These are phyloP conservation scores for Anagrus nilaparvatae DNA, from an alignment of 1,140 invertebrate species.

Conservation along the genomic window DNA sequence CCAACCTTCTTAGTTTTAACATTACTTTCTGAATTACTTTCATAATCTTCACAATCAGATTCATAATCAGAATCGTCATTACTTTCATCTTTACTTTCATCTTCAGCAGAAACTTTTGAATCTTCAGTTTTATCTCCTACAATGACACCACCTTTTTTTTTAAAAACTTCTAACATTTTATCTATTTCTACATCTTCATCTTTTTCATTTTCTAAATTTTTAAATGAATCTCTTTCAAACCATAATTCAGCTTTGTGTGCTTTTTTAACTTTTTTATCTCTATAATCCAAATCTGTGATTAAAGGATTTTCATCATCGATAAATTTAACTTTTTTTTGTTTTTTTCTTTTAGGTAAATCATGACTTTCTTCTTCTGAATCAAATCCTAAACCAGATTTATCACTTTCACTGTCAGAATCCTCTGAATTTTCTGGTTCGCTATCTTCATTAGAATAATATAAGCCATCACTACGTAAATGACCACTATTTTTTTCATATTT, in stretches of 20 bases:
- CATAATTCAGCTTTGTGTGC: constrained; percentile 72
- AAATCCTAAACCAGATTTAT: constrained; percentile 53
- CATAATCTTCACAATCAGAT: constrained; percentile 28
- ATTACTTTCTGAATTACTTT: constrained; percentile 51
- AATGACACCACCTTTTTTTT: constrained; percentile 57
- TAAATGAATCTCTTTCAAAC: constrained; percentile 86
- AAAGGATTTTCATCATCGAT: constrained; percentile 56
- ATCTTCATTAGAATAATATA: constrained; percentile 62
- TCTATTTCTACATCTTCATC: constrained; percentile 84
- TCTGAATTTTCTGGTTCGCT: constrained; percentile 56
- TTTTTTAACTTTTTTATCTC: constrained; percentile 59
- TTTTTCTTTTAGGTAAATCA: constrained; percentile 22
- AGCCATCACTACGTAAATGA: constrained; percentile 60
- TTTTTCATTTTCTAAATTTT: constrained; percentile 66
- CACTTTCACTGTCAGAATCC: constrained; percentile 42
- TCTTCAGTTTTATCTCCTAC: constrained; percentile 38
- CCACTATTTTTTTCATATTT: constrained; percentile 59
- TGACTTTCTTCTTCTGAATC: constrained; percentile 41
- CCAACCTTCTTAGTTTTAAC: constrained; percentile 35
- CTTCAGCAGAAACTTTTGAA: constrained; percentile 18
- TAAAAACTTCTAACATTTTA: constrained; percentile 60
- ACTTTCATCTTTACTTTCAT: constrained; percentile 24
- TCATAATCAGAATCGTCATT: constrained; percentile 38
- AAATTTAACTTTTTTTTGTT: constrained; percentile 32
- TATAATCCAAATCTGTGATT: constrained; percentile 71